These are phyloP conservation scores for Plutomurus gul DNA, from an alignment of 1,140 invertebrate genomes.

Conservation along the genomic window DNA sequence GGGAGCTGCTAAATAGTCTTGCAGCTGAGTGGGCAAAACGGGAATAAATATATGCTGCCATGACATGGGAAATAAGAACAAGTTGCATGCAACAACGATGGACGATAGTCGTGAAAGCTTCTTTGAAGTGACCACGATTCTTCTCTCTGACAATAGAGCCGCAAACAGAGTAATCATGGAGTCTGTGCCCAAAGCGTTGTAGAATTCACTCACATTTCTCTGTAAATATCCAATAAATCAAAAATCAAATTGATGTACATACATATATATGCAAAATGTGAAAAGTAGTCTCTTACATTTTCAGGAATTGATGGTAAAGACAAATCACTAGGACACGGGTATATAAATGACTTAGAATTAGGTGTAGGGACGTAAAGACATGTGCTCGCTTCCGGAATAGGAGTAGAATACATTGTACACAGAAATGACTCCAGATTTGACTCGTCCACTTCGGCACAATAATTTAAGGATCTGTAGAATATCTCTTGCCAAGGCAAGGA, in stretches of 20 bases:
- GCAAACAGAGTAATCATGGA: constrained; percentile 95
- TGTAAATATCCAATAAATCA: constrained; percentile 62
- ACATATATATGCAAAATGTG: neutral
- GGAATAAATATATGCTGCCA: constrained; percentile 99
- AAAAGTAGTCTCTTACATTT: constrained; percentile 74
- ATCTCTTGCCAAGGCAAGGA: constrained; percentile 93
- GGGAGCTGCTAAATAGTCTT: constrained; percentile 88
- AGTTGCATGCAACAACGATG: constrained; percentile 90
- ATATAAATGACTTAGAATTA: constrained; percentile 69
- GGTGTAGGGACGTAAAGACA: constrained; percentile 60
- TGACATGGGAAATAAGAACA: constrained; percentile 93
- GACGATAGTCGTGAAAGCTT: constrained; percentile 84
- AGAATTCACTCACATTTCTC: constrained; percentile 95
- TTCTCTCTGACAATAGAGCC: constrained; percentile 87
- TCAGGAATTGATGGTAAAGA: constrained; percentile 89
- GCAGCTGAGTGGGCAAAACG: constrained; percentile 80
- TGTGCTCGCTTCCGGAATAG: constrained; percentile 64
- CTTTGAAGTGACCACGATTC: constrained; percentile 87
- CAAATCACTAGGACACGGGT: constrained; percentile 75
- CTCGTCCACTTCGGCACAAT: constrained; percentile 59
- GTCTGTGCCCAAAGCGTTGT: constrained; percentile 85
- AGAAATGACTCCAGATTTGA: constrained; percentile 67
- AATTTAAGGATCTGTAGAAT: constrained; percentile 78
- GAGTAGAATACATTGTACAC: constrained; percentile 67
- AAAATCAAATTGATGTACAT: neutral